These are phyloP conservation scores for Apis florea DNA, from an alignment of 1,140 invertebrate genomes.

Conservation along the genomic window DNA sequence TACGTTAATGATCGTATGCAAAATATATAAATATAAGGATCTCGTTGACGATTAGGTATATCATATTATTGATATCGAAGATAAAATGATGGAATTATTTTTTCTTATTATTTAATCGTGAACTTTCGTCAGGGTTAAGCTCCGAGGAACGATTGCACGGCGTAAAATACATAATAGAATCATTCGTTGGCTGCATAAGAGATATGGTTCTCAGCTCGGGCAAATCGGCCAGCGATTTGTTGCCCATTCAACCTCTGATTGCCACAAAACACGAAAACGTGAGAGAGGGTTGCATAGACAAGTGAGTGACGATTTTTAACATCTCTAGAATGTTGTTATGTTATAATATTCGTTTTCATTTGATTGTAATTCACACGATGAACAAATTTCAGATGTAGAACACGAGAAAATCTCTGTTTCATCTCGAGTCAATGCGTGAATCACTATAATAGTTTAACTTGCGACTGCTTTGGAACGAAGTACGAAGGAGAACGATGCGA, in stretches of 20 bases:
- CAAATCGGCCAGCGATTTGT: constrained; percentile 89
- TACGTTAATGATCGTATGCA: no score
- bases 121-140: constrained; percentile 84
- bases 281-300: constrained; percentile 90
- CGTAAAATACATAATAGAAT: constrained; percentile 94
- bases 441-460: constrained; percentile 91
- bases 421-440: constrained; percentile 92
- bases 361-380: background rate
- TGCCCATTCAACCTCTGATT: constrained; percentile 89
- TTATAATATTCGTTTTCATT: background rate
- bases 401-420: constrained; percentile 90
- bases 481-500: constrained; percentile 95
- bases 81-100: no score
- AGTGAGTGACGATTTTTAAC: constrained; percentile 75
- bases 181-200: constrained; percentile 94
- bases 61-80: no score
- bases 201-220: constrained; percentile 91
- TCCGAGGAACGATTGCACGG: constrained; percentile 92
- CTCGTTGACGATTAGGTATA: no score
- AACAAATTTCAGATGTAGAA: constrained; percentile 82
- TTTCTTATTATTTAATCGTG: background rate
- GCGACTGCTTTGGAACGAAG: constrained; percentile 94
- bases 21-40: no score
- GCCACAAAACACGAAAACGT: constrained; percentile 93
- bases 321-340: no score